Evolutionary conservation across 2,888 invertebrate genomes (phyloP).

Genomic region (Craniophora ligustri): DNA sequence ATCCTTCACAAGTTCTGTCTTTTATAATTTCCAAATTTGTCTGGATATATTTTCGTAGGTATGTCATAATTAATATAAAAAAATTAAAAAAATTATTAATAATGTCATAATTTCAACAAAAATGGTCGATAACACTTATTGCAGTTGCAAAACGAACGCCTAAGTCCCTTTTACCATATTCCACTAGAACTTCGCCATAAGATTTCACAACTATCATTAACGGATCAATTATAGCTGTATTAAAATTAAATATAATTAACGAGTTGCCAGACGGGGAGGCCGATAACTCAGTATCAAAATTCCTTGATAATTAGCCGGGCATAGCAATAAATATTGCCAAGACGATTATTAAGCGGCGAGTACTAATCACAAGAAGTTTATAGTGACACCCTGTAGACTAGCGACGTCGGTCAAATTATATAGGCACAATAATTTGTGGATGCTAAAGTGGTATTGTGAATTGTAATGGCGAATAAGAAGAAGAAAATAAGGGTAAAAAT

Average conservation of each 20-base stretch:
- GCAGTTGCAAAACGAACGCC: slow-evolving; percentile 13
- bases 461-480: neutral
- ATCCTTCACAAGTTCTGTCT: too few species aligned
- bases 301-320: slow-evolving; percentile 83
- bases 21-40: too few species aligned
- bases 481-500: too few species aligned
- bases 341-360: slow-evolving; percentile 83
- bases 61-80: too few species aligned
- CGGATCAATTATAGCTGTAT: slow-evolving; percentile 59
- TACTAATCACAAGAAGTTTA: slow-evolving; percentile 79
- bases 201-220: slow-evolving; percentile 44
- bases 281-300: slow-evolving; percentile 87
- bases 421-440: slow-evolving; percentile 29
- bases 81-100: too few species aligned
- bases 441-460: slow-evolving; percentile 23
- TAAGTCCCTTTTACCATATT: neutral
- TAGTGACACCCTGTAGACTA: slow-evolving; percentile 66
- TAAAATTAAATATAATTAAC: slow-evolving; percentile 74
- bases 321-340: slow-evolving; percentile 83
- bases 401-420: slow-evolving; percentile 59
- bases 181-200: slow-evolving; percentile 13
- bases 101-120: too few species aligned
- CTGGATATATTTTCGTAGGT: too few species aligned
- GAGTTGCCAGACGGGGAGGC: slow-evolving; percentile 55
- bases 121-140: too few species aligned